phyloP scores from a whole-genome alignment of 1,140 invertebrate species.

The Heliconius hewitsoni region DNA sequence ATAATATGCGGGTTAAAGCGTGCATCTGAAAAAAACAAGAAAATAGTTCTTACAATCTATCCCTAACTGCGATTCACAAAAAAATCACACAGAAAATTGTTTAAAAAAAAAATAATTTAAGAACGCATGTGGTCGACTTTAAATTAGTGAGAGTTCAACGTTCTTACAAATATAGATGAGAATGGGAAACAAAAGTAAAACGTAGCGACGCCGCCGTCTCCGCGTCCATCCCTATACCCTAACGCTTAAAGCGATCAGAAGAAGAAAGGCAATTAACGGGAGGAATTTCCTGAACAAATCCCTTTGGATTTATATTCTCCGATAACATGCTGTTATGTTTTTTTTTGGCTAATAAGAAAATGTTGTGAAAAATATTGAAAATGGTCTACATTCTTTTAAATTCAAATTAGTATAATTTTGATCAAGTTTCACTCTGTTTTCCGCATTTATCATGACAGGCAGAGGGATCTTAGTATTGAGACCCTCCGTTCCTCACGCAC shows the following conservation, averaged over 20 bases:
- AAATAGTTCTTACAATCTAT: not conserved
- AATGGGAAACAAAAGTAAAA: conserved; percentile 58
- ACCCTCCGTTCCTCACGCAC: too few relatives aligned
- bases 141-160: conserved; percentile 46
- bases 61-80: not conserved
- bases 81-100: not conserved
- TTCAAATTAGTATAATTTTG: not conserved
- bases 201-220: conserved; percentile 41
- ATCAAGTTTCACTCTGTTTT: too few relatives aligned
- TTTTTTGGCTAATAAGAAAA: not conserved
- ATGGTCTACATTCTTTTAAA: not conserved
- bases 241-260: conserved; percentile 34
- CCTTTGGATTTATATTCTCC: not conserved
- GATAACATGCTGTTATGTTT: not conserved
- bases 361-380: not conserved
- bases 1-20: not conserved
- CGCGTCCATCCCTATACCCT: conserved; percentile 15
- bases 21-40: not conserved
- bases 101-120: not conserved
- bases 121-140: conserved; percentile 25
- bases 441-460: too few relatives aligned
- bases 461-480: too few relatives aligned
- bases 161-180: conserved; percentile 56
- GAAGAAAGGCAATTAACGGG: conserved; percentile 26
- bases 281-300: conserved; percentile 19